Evolutionary conservation across 2,797 vertebrate genomes (phyloP).

Genomic region (Cyclopterus lumpus): DNA sequence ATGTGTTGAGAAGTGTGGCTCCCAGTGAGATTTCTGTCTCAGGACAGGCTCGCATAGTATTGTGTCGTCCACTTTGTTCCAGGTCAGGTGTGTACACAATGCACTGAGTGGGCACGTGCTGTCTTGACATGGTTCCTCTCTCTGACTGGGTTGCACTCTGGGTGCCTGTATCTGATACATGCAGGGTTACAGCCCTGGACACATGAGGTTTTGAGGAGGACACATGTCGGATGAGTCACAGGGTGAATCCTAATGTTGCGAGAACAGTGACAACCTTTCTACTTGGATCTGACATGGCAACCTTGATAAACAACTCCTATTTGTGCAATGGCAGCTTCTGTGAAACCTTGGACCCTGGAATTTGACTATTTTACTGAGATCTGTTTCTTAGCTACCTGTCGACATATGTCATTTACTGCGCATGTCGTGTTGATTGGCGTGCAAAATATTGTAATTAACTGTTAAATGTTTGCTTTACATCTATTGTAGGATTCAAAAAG

Average conservation of each 20-base stretch:
- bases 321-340: slow-evolving; percentile 15
- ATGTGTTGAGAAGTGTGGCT: slow-evolving; percentile 75
- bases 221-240: slow-evolving; percentile 47
- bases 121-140: slow-evolving; percentile 62
- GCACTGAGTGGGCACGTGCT: slow-evolving; percentile 65
- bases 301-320: slow-evolving; percentile 48
- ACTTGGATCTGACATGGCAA: slow-evolving; percentile 26
- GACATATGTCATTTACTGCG: background rate
- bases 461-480: slow-evolving; percentile 2
- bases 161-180: slow-evolving; percentile 57
- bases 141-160: slow-evolving; percentile 52
- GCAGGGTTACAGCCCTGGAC: slow-evolving; percentile 55
- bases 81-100: slow-evolving; percentile 79
- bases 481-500: background rate
- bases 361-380: slow-evolving; percentile 9
- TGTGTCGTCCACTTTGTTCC: slow-evolving; percentile 82
- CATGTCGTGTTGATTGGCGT: background rate
- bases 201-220: slow-evolving; percentile 51
- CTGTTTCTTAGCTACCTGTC: background rate
- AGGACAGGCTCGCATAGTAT: slow-evolving; percentile 64
- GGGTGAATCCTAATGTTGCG: slow-evolving; percentile 31
- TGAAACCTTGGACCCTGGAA: slow-evolving; percentile 28
- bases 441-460: background rate
- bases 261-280: slow-evolving; percentile 19
- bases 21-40: slow-evolving; percentile 71